Conservation (phyloP, 1,140 invertebrate genomes). For the Macrosteles quadrilineatus region DNA sequence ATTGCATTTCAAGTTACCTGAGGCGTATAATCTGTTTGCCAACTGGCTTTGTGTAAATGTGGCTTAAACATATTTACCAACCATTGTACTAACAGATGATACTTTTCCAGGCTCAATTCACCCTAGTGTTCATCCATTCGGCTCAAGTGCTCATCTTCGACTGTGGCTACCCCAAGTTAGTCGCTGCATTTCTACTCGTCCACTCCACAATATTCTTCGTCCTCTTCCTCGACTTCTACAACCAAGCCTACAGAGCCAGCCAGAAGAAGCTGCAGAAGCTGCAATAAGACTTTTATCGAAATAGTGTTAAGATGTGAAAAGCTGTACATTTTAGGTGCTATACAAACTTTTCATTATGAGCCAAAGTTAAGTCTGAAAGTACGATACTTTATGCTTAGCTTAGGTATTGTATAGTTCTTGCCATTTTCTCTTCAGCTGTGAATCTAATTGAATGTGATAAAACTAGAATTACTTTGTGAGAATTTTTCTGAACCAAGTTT, state of each 20-base stretch:
- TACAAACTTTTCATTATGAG: background rate
- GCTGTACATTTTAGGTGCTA: slow-evolving; percentile 21
- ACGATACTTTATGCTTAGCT: slow-evolving; percentile 11
- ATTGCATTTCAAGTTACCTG: no score
- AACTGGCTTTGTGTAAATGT: no score
- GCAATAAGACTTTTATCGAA: slow-evolving; percentile 7
- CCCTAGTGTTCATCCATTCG: slow-evolving; percentile 73
- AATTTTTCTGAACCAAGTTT: no score
- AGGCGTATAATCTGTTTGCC: no score
- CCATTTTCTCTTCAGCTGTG: background rate
- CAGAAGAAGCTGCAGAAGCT: slow-evolving; percentile 28
- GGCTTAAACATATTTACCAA: no score
- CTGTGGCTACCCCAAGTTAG: slow-evolving; percentile 74
- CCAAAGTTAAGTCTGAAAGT: slow-evolving; percentile 25
- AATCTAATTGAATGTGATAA: slow-evolving; percentile 15
- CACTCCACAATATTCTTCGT: slow-evolving; percentile 91
- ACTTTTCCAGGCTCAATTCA: slow-evolving; percentile 71
- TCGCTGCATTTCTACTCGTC: slow-evolving; percentile 73
- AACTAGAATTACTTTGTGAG: no score
- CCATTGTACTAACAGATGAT: no score
- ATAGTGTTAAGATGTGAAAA: slow-evolving; percentile 4
- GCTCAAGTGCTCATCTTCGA: slow-evolving; percentile 70
- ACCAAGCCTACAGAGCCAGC: slow-evolving; percentile 67
- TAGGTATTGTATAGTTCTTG: slow-evolving; percentile 3
- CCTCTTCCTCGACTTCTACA: slow-evolving; percentile 90